Conservation (phyloP, 92 coral and sea anemone species). For the Pocillopora meandrina region DNA sequence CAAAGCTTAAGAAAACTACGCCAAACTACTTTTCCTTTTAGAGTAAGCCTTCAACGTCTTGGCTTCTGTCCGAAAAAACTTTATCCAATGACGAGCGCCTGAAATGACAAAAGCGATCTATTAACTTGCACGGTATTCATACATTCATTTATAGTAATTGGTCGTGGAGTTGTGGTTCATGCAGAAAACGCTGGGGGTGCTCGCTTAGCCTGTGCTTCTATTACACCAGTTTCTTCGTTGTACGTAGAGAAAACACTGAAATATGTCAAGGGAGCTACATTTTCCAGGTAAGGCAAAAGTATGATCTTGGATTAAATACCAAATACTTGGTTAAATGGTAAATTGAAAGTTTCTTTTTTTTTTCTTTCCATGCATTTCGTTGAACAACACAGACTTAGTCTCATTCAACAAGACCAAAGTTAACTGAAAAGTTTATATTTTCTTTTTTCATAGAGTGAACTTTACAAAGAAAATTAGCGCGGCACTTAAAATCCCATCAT, state of each 20-base stretch:
- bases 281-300: conserved; percentile 52
- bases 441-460: conserved; percentile 41
- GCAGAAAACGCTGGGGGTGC: conserved; percentile 56
- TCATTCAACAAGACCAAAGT: background rate
- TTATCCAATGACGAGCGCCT: background rate
- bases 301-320: too few species aligned
- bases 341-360: too few species aligned
- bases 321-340: too few species aligned
- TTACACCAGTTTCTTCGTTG: conserved; percentile 48
- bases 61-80: background rate
- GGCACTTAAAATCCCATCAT: conserved; percentile 53
- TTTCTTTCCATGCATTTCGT: too few species aligned
- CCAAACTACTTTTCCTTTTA: too few species aligned
- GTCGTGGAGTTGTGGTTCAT: conserved; percentile 82
- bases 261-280: conserved; percentile 30
- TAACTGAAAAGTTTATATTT: background rate
- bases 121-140: background rate
- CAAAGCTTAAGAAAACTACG: too few species aligned
- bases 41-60: too few species aligned
- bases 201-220: conserved; percentile 86
- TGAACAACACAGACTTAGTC: background rate
- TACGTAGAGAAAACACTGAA: conserved; percentile 51
- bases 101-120: background rate
- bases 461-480: conserved; percentile 47
- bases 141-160: conserved; percentile 59